Evolutionary conservation across 2,797 vertebrate genomes (phyloP), one percentile per base, ranked within the genome.

Genomic region (Urophycis tenuis): DNA sequence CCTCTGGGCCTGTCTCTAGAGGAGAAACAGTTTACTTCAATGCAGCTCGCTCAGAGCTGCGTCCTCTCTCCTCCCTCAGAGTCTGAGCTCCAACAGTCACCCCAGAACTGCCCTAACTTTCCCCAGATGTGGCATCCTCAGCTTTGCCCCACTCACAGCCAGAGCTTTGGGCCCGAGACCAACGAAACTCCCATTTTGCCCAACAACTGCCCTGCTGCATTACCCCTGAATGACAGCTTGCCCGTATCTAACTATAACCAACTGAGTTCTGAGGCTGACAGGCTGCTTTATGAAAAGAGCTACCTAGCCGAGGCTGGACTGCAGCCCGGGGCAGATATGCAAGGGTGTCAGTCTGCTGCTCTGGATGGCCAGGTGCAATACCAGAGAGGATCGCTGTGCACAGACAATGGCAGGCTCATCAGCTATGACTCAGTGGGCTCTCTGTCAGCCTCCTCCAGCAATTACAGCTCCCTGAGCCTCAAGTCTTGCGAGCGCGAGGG

Each of bases 351-450:
- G 93, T 94, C 96, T 89, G 94, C 91, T 87, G 94, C 94, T 84
- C 93, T 94, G 87, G 96, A 98, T 86, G 94, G 95, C 86, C 95
- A 95, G 93, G 96, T 96, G 89, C 95, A 96, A 92, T 96, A 98
- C 92, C 97, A 99, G 88, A 94, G 96, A 93, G 94, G 94, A 88
- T 94, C 95, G 81, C 93, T 96, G 81, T 95, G 92, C 91, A 94
- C 95, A 86, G 95, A 98, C 91, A 95, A 98, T 86, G 95, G 95
- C 90, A 94, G 94, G 86, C 96, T 99, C 90, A 95, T 97, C 93
- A 97, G 94, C 94, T 99, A 98, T 92, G 96, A 98, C 93, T 98
- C 96, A 85, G 95, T 98, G 91, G 94, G 95, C 88, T 96, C 96
- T 84, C 93, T 98, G 91, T 96, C 98, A 88, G 96, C 95, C 86